Percentiles rank a stretch among this genome's conserved stretches.
Evolutionary conservation across 2,113 vertebrate genomes (phyloP).

Genomic region (Maccullochella peelii): DNA sequence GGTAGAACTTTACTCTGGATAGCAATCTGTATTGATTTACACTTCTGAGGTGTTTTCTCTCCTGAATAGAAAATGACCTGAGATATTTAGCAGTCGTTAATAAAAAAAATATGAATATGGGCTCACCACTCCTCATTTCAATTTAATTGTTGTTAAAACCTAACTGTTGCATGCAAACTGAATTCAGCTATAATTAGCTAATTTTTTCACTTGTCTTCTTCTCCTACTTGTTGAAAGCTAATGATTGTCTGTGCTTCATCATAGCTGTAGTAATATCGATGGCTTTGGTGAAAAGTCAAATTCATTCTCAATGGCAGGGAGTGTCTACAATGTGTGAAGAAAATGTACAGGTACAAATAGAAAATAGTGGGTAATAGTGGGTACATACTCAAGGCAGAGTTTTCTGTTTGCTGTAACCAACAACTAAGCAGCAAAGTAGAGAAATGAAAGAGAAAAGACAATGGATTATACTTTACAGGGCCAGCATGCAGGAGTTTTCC

Average conservation of each 20-base stretch:
- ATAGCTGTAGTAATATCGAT: not conserved
- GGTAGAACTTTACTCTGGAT: not conserved
- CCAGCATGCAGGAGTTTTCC: no score
- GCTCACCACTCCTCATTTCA: not conserved
- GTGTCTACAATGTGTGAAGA: not conserved
- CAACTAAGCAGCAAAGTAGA: not conserved
- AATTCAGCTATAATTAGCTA: not conserved
- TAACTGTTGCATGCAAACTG: not conserved
- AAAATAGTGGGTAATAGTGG: no score
- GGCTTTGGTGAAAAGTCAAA: not conserved
- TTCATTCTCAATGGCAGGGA: not conserved
- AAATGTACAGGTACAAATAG: not conserved
- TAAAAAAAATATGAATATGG: not conserved
- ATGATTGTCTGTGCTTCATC: not conserved
- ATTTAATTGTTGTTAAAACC: not conserved
- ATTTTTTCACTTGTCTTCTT: not conserved
- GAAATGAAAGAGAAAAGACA: not conserved
- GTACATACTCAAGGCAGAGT: not conserved
- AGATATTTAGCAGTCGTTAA: not conserved
- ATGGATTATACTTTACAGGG: not conserved
- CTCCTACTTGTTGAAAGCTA: not conserved
- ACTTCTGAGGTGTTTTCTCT: no score
- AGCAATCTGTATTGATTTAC: not conserved
- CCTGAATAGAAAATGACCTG: not conserved
- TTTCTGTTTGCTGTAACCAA: not conserved